Evolutionary conservation across 2,888 invertebrate species (phyloP), one percentile per base, ranked within the genome.

Genomic region (Petrolisthes manimaculis): DNA sequence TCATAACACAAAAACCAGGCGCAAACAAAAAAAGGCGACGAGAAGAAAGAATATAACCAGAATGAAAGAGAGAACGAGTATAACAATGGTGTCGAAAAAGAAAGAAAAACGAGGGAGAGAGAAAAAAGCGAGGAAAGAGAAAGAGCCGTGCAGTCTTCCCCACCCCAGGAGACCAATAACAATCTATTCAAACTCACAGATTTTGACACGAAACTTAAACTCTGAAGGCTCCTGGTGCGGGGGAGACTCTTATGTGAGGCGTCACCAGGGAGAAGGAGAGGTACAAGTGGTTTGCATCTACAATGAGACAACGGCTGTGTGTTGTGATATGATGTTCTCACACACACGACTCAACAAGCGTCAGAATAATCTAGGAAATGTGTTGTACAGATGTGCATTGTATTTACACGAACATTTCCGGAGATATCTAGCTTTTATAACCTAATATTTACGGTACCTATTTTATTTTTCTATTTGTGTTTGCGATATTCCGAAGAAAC

Each of bases 151-250:
- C 78, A 21, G n/a, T 24, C 51, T 53, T 53, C 53, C 54, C 78
- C 77, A 24, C 77, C 77, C 77, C 77, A 37, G 8, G 79, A 37
- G 79, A 79, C 79, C 55, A 79, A 79, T 79, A 79, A 79, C 79
- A 79, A 79, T 79, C 79, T 54, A 79, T 79, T 79, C 79, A 79
- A 54, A 37, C 79, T 79, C 79, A 53, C 18, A 54, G 79, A 79
- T 79, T 79, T 79, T 79, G 79, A 79, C 79, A 21, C 79, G 54
- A 53, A 54, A 79, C 79, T 79, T 79, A 54, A 79, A 79, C 79
- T 9, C 54, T 37, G 79, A 53, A 61, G 61, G 79, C 53, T 79
- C 18, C 5, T 6, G 79, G 21, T 14, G 55, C 8, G 55, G 54
- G 79, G n/a, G n/a, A 8, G 37, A 53, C 9, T 37, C 14, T 9